A percentile compares a stretch with the other conserved stretches of the same genome.
Evolutionary conservation across 2,888 invertebrate species (phyloP).

Genomic region (Drosophila subquinaria): DNA sequence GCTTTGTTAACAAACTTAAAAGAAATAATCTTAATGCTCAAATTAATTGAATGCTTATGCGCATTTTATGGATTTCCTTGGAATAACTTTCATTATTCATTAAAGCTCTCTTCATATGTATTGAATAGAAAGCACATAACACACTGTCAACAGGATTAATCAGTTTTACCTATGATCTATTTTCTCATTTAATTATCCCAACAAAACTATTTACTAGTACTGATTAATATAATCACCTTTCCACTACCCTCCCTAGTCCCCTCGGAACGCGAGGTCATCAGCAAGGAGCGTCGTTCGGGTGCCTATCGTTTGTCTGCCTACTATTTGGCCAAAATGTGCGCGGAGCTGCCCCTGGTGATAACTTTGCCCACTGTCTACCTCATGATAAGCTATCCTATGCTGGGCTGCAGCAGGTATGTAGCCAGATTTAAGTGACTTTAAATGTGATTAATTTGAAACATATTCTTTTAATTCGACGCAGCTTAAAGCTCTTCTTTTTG

Average conservation of each 20-base stretch:
- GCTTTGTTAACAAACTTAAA: too few species aligned
- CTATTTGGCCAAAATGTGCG: conserved; percentile 93
- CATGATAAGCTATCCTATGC: conserved; percentile 91
- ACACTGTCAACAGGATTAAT: too few species aligned
- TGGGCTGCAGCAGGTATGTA: conserved; percentile 86
- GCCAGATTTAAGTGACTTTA: rapidly evolving
- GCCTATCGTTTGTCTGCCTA: conserved; percentile 92
- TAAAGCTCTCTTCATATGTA: too few species aligned
- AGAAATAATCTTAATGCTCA: too few species aligned
- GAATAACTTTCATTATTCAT: too few species aligned
- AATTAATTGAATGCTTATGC: too few species aligned
- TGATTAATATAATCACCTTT: not conserved
- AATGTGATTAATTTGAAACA: not conserved
- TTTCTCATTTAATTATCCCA: too few species aligned
- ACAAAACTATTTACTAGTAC: not conserved
- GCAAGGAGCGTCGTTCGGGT: conserved; percentile 92
- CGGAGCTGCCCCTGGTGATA: conserved; percentile 91
- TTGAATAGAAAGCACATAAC: too few species aligned
- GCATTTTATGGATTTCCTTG: too few species aligned
- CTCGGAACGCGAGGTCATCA: conserved; percentile 91
- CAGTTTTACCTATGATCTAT: too few species aligned
- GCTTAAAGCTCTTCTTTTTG: conserved; percentile 89
- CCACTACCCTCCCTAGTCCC: conserved; percentile 87
- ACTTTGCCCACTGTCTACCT: conserved; percentile 91
- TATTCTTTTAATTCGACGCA: too few species aligned